A percentile compares a stretch with the other conserved stretches of the same genome.
phyloP scores from a whole-genome alignment of 2,113 vertebrate species.

The Capricornis sumatraensis region DNA sequence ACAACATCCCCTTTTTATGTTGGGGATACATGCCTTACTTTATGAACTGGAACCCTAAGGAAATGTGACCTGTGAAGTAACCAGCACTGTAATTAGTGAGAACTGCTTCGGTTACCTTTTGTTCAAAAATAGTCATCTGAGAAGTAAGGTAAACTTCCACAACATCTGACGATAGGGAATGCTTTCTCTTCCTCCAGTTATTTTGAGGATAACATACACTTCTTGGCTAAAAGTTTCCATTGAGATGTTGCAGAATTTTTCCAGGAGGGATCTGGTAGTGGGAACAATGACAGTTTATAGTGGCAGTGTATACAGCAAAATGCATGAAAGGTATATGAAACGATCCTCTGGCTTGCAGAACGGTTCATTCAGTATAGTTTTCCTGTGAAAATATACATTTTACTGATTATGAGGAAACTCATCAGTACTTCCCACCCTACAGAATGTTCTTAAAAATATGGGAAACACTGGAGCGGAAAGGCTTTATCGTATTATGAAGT shows the following conservation, averaged over 20 bases:
- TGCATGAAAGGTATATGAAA: background rate
- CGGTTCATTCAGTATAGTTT: background rate
- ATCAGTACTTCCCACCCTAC: background rate
- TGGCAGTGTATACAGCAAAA: background rate
- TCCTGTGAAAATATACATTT: background rate
- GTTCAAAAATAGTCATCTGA: background rate
- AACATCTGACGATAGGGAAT: background rate
- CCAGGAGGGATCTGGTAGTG: background rate
- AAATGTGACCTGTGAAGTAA: background rate
- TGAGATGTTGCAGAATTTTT: background rate
- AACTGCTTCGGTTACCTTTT: background rate
- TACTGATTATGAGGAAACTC: background rate
- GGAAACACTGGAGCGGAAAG: background rate
- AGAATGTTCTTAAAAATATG: background rate
- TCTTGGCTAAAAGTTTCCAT: background rate
- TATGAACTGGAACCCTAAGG: background rate
- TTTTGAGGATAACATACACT: background rate
- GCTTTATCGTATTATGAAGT: background rate
- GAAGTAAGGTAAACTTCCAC: background rate
- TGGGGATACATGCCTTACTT: constrained; percentile 27
- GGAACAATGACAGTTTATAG: background rate
- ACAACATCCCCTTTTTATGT: background rate
- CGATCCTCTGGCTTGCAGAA: background rate
- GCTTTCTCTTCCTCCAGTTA: background rate
- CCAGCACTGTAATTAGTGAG: background rate